Evolutionary conservation across 2,797 vertebrate species (phyloP), one percentile per base, ranked within the genome.

Genomic region (Characodon lateralis): DNA sequence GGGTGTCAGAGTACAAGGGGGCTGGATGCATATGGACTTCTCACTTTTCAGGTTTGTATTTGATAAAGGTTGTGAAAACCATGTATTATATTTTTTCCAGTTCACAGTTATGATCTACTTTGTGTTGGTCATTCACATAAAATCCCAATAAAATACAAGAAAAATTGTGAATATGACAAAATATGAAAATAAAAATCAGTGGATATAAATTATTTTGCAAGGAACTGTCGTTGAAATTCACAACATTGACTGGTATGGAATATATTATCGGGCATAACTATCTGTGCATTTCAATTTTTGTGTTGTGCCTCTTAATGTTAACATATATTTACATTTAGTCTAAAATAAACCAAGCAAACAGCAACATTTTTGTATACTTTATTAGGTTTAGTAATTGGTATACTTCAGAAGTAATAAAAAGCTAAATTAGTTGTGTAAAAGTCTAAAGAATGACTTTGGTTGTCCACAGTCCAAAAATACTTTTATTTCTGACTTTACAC

Each of bases 401-500:
- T 69, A 26, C 43, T 48, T 48, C 66, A 26, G n/a, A 59, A 59
- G 58, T 59, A 26, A 28, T 35, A 35, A 35, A 35, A 35, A 35
- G 65, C 39, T 6, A n/a, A n/a, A 43, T n/a, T n/a, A 68, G 43
- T 43, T 68, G 20, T 43, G 39, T 68, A 39, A 41, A 72, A 6
- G 35, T 73, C 16, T 73, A 43, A 58, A 41, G 16, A 58, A n/a
- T n/a, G 7, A 43, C 46, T 58, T 65, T 48, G 12, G 26, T 7
- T 74, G 73, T 48, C 50, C 4, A 41, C 12, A 55, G 3, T 39
- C 61, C 14, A 16, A 41, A 66, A 68, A 55, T 26, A 39, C 28
- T 51, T 66, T 75, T 75, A 35, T 51, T 51, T 28, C n/a, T 28
- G 77, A 68, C 20, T 59, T 74, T 20, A 9, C 26, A 72, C 48